Percentiles rank a stretch among this genome's conserved stretches.
These are phyloP conservation scores for Tholera decimalis DNA, from an alignment of 2,888 invertebrate species.

Conservation along the genomic window DNA sequence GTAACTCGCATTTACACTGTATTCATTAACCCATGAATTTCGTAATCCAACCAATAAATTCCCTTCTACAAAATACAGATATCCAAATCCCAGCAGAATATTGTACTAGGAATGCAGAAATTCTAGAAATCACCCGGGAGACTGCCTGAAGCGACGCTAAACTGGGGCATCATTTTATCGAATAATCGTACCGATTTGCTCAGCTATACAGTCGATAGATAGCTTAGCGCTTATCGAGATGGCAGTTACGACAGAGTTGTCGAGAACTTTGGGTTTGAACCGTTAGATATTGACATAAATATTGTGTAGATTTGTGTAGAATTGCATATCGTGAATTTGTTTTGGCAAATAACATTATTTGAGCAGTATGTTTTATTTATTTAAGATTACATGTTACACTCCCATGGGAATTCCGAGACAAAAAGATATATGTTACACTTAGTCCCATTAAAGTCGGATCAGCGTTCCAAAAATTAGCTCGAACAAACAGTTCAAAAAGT, in stretches of 20 bases:
- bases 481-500: too few relatives aligned
- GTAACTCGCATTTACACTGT: background rate
- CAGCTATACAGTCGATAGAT: slow-evolving; percentile 11
- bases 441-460: too few relatives aligned
- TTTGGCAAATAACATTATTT: background rate
- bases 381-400: too few relatives aligned
- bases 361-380: slow-evolving; percentile 2
- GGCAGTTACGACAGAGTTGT: slow-evolving; percentile 25
- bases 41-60: slow-evolving; percentile 4
- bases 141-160: slow-evolving; percentile 35
- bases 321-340: background rate
- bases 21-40: slow-evolving; percentile 4
- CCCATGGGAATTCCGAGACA: too few relatives aligned
- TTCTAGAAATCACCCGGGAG: slow-evolving; percentile 46
- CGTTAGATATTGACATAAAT: slow-evolving; percentile 22
- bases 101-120: slow-evolving; percentile 48
- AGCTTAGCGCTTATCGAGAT: slow-evolving; percentile 36
- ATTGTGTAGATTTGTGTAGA: slow-evolving; percentile 6
- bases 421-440: too few relatives aligned
- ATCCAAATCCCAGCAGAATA: slow-evolving; percentile 20
- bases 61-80: slow-evolving; percentile 13
- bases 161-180: slow-evolving; percentile 61
- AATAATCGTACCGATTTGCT: slow-evolving; percentile 50
- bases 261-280: slow-evolving; percentile 28
- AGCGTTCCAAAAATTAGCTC: too few relatives aligned